phyloP scores from a whole-genome alignment of 2,113 vertebrate genomes.

The Glaucomys volans region DNA sequence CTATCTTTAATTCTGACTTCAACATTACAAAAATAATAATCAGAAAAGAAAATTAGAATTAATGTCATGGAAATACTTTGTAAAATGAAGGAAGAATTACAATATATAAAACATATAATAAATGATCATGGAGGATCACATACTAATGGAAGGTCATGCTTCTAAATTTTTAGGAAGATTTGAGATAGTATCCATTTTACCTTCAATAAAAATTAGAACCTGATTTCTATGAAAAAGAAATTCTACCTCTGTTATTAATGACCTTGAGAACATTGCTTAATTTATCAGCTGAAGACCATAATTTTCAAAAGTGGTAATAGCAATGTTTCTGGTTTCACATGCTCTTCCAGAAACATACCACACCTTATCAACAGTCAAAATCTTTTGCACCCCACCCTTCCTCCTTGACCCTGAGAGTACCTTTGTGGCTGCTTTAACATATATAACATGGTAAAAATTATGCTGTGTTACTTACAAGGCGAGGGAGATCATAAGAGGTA shows the following conservation, averaged over 20 bases:
- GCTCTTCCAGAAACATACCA: neutral
- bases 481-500: neutral
- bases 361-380: neutral
- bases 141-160: neutral
- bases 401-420: neutral
- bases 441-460: neutral
- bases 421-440: neutral
- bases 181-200: neutral
- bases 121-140: neutral
- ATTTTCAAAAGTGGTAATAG: neutral
- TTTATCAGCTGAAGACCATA: neutral
- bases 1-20: too few species aligned
- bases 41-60: neutral
- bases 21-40: neutral
- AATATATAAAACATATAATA: neutral
- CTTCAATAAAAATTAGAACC: neutral
- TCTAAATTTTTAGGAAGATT: neutral
- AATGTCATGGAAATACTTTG: neutral
- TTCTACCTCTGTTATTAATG: neutral
- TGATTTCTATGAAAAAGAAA: slow-evolving; percentile 26
- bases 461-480: neutral
- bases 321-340: neutral
- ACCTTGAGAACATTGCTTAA: neutral
- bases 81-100: neutral
- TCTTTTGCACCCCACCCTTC: neutral